A percentile compares a stretch with the other conserved stretches of the same genome.
These are phyloP conservation scores for Orthosia gothica DNA, from an alignment of 2,888 invertebrate genomes.

Conservation along the genomic window DNA sequence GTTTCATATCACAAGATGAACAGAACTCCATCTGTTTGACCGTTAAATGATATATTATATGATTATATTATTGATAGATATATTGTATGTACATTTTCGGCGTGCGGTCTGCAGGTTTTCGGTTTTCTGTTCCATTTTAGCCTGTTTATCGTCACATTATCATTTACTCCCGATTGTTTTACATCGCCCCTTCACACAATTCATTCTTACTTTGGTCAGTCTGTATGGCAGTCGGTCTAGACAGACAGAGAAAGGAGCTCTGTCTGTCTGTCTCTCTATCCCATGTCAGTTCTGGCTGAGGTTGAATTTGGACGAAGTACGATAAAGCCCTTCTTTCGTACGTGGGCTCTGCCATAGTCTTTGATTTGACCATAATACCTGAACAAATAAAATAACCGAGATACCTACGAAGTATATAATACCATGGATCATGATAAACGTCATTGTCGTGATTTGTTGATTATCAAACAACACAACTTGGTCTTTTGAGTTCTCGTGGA, in stretches of 20 bases:
- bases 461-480: background rate
- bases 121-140: background rate
- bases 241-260: background rate
- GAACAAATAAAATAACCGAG: background rate
- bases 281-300: background rate
- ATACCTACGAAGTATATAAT: background rate
- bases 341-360: too few species aligned
- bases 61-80: too few species aligned
- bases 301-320: too few species aligned
- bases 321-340: too few species aligned
- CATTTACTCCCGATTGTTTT: background rate
- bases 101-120: background rate
- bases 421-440: background rate
- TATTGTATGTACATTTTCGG: background rate
- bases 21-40: background rate
- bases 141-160: too few species aligned
- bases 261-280: background rate
- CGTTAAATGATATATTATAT: too few species aligned
- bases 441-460: slow-evolving; percentile 2
- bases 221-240: background rate
- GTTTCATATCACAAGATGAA: background rate
- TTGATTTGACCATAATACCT: background rate
- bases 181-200: background rate
- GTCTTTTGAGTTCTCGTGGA: background rate
- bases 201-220: background rate